A percentile compares a stretch with the other conserved stretches of the same genome.
Evolutionary conservation across 1,140 invertebrate genomes (phyloP).

Genomic region (Leptoteleia sp.): DNA sequence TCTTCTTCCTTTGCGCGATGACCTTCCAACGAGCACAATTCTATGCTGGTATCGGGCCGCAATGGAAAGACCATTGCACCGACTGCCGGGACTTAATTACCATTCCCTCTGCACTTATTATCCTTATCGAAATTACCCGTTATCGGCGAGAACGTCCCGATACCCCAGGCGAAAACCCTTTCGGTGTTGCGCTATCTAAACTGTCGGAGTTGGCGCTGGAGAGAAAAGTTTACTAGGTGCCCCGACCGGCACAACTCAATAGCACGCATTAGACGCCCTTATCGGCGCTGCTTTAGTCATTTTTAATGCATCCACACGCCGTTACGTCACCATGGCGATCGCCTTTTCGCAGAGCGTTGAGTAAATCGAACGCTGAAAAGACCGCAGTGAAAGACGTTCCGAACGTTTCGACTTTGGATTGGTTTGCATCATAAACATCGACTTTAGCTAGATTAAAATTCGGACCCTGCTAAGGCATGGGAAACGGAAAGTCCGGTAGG

Average conservation of each 20-base stretch:
- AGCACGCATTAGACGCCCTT: slow-evolving; percentile 25
- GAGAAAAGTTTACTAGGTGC: slow-evolving; percentile 15
- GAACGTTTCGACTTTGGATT: too few species aligned
- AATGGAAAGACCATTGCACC: background rate
- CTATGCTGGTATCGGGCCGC: too few species aligned
- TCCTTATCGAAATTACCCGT: slow-evolving; percentile 17
- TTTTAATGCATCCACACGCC: slow-evolving; percentile 18
- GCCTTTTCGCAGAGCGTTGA: slow-evolving; percentile 4
- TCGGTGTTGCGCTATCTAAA: slow-evolving; percentile 31
- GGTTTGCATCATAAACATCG: background rate
- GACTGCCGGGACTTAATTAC: slow-evolving; percentile 14
- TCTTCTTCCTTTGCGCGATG: background rate
- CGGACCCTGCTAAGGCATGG: slow-evolving; percentile 19
- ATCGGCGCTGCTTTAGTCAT: slow-evolving; percentile 30
- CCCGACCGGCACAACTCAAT: slow-evolving; percentile 27
- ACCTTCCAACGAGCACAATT: slow-evolving; percentile 2
- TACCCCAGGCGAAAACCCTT: slow-evolving; percentile 30
- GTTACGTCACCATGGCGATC: slow-evolving; percentile 24
- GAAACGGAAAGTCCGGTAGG: slow-evolving; percentile 1
- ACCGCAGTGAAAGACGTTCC: too few species aligned
- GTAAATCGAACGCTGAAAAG: slow-evolving; percentile 25
- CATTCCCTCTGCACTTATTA: background rate
- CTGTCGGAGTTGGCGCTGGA: slow-evolving; percentile 3
- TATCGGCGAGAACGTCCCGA: slow-evolving; percentile 24
- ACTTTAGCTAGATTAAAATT: slow-evolving; percentile 12